Evolutionary conservation across 2,888 invertebrate species (phyloP).

Genomic region (Yponomeuta malinellus): DNA sequence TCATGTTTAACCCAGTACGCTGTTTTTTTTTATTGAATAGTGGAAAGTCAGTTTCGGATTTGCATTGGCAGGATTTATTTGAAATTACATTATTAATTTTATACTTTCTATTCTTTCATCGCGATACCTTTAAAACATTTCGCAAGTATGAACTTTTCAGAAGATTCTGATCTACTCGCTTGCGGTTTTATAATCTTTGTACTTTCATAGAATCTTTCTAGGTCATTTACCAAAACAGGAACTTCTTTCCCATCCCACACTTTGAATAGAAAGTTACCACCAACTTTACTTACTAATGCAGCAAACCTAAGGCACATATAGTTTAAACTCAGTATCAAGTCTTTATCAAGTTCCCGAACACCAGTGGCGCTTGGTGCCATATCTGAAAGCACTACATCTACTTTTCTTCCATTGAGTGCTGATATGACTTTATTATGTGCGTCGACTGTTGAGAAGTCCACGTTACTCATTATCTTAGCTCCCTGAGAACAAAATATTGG

Average conservation of each 20-base stretch:
- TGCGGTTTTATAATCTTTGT: slow-evolving; percentile 88
- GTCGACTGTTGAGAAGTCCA: slow-evolving; percentile 84
- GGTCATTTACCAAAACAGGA: slow-evolving; percentile 79
- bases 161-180: slow-evolving; percentile 89
- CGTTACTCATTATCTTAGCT: slow-evolving; percentile 82
- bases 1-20: too few relatives aligned
- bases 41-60: too few relatives aligned
- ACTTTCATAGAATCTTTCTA: slow-evolving; percentile 81
- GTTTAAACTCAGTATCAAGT: slow-evolving; percentile 86
- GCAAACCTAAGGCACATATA: slow-evolving; percentile 88
- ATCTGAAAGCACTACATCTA: slow-evolving; percentile 91
- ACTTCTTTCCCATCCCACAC: slow-evolving; percentile 89
- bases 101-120: slow-evolving; percentile 19
- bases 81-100: not conserved
- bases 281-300: slow-evolving; percentile 78
- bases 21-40: too few relatives aligned
- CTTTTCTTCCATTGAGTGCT: slow-evolving; percentile 75
- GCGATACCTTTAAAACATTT: slow-evolving; percentile 84
- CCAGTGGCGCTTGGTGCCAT: slow-evolving; percentile 98
- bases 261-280: slow-evolving; percentile 86
- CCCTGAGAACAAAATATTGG: slow-evolving; percentile 65
- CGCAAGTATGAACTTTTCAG: slow-evolving; percentile 90
- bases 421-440: slow-evolving; percentile 81
- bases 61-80: too few relatives aligned
- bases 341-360: slow-evolving; percentile 86